These are phyloP conservation scores for Andinoacara biseriatus DNA, from an alignment of 2,113 vertebrate species.

Conservation along the genomic window DNA sequence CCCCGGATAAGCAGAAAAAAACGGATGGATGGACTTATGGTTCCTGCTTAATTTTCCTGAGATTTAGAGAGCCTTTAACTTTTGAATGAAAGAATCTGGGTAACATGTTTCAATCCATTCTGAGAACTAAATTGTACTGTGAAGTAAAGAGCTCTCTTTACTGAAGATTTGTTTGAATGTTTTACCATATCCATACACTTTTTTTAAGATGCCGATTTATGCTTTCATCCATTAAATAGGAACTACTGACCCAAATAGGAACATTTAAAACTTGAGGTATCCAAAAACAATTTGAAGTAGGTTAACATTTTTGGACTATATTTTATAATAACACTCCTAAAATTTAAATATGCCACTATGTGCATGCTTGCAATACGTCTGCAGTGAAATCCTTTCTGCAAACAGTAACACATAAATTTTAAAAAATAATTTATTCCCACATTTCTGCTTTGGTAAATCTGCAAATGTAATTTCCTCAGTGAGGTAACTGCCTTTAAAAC, in stretches of 20 bases:
- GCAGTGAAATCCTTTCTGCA: not conserved
- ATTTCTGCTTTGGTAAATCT: not conserved
- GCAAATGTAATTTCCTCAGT: not conserved
- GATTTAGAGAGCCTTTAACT: not conserved
- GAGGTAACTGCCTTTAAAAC: not conserved
- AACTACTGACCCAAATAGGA: not conserved
- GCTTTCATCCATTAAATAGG: not conserved
- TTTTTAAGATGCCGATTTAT: not conserved
- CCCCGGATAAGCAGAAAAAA: too few species aligned
- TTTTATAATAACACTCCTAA: not conserved
- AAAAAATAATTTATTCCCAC: not conserved
- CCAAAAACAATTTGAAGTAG: not conserved
- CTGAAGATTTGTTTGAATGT: too few species aligned
- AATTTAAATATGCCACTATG: too few species aligned
- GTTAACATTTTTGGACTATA: not conserved
- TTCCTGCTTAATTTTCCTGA: not conserved
- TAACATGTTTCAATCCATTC: not conserved
- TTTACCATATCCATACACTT: not conserved
- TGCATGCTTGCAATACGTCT: not conserved
- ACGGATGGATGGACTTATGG: not conserved
- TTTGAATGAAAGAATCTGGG: not conserved
- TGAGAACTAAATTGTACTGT: not conserved
- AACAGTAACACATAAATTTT: not conserved
- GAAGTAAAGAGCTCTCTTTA: too few species aligned
- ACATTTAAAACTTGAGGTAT: not conserved